Base-by-base conservation (phyloP, 2,113 vertebrate genomes). In the Trematocara marginatum region DNA sequence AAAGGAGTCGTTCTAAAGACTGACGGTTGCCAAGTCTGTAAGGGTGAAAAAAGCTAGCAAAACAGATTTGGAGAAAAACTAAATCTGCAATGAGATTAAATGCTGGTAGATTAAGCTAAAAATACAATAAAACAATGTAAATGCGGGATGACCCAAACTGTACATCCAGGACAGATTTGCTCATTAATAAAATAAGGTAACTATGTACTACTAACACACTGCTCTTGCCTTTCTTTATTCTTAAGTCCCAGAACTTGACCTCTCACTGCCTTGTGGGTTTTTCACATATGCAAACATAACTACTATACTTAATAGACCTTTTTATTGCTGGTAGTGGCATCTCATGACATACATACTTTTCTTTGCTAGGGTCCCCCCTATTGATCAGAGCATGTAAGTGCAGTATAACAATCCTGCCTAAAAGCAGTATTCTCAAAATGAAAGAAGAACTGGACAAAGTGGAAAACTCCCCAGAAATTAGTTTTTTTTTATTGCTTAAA, bases 81-180 rank as follows among this genome's bases (percentile, higher is more conserved):
- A 74, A 74, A 74, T 74, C 40, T 74, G 20, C 66, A 47, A 6
- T 47, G 23, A 74, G 13, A 74, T 47, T 29, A 45, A 26, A 74
- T 45, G 5, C 40, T 74, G 40, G 20, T 74, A 74, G 8, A 45
- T 71, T 47, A 45, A 26, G 3, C 8, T 69, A 15, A 42, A 69
- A 10, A 42, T 26, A 23, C 64, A 45, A 26, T 15, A 42, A 42
- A 71, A 71, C 12, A 71, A 10, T 23, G 64, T 71, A 45, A 45
- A 42, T 15, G 20, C 4, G 0, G 38, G 38, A 45, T 26, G 20
- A 71, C 1, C 7, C 2, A 69, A 69, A 42, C 1, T 23, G 7
- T 42, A 69, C 20, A 69, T 69, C 4, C n/a, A 45, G 40, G 66
- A 26, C 40, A 71, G 2, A 61, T 61, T 35, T 2, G 15, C 57